A percentile compares a stretch with the other conserved stretches of the same genome.
Evolutionary conservation across 2,797 vertebrate genomes (phyloP).

Genomic region (Lepus oiostolus): DNA sequence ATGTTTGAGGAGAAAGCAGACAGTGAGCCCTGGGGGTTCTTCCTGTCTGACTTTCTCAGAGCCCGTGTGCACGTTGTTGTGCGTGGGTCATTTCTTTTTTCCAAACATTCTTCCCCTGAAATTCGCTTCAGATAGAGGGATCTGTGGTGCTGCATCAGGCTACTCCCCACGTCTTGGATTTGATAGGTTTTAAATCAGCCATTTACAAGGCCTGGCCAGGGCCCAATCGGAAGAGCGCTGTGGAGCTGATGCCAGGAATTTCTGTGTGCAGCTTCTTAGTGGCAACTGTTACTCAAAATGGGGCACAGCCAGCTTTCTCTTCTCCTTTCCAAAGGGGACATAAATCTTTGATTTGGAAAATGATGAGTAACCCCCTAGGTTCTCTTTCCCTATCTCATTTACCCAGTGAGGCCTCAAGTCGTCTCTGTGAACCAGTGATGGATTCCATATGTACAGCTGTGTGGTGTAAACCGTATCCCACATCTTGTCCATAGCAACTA

Average conservation of each 20-base stretch:
- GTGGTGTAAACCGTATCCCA: constrained; percentile 58
- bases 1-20: constrained; percentile 40
- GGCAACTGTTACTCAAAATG: constrained; percentile 80
- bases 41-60: background rate
- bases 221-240: constrained; percentile 72
- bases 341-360: constrained; percentile 81
- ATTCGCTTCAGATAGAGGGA: constrained; percentile 40
- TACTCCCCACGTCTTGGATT: background rate
- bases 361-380: constrained; percentile 77
- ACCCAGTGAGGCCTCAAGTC: constrained; percentile 41
- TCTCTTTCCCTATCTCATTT: constrained; percentile 74
- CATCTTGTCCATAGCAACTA: constrained; percentile 75
- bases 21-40: background rate
- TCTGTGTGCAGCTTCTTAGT: constrained; percentile 71
- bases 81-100: background rate
- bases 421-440: constrained; percentile 69
- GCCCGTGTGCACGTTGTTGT: fast-evolving
- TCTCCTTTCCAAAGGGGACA: constrained; percentile 73
- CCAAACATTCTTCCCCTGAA: constrained; percentile 11
- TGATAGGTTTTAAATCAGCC: constrained; percentile 70
- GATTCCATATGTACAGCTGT: constrained; percentile 73
- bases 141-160: background rate
- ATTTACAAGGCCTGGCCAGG: constrained; percentile 60
- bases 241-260: constrained; percentile 72
- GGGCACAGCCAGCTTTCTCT: constrained; percentile 68